Conservation (phyloP, 30 jellyfish, hydroid and myxozoan species). For the Euphysa ruthae region DNA sequence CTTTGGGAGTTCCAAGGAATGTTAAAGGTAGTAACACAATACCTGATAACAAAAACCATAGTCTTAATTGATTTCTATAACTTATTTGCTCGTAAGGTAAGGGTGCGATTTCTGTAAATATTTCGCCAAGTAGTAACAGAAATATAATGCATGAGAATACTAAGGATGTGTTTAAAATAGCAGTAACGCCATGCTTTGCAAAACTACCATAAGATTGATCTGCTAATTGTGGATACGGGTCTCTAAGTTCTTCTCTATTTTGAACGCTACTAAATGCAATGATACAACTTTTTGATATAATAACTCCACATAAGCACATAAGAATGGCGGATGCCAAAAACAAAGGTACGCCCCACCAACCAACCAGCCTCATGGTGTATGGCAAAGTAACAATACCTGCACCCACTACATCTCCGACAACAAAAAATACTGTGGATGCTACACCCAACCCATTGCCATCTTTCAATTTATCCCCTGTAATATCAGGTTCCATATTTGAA, state of each 20-base stretch:
- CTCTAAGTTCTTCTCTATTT: slow-evolving; percentile 80
- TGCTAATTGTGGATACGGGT: slow-evolving; percentile 87
- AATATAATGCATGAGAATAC: slow-evolving; percentile 65
- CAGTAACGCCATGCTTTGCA: slow-evolving; percentile 65
- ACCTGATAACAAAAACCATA: slow-evolving; percentile 86
- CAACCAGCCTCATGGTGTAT: slow-evolving; percentile 82
- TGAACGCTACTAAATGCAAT: slow-evolving; percentile 47
- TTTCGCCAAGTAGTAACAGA: slow-evolving; percentile 77
- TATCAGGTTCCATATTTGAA: too few species aligned
- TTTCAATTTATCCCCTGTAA: too few species aligned
- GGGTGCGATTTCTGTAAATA: slow-evolving; percentile 66
- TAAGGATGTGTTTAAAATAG: slow-evolving; percentile 50
- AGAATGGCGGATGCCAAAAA: slow-evolving; percentile 56
- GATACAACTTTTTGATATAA: slow-evolving; percentile 74
- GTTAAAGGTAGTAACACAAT: slow-evolving; percentile 80
- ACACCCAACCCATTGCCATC: slow-evolving; percentile 68
- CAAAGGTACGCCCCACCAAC: slow-evolving; percentile 77
- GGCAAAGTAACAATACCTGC: slow-evolving; percentile 97
- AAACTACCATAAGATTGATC: slow-evolving; percentile 79
- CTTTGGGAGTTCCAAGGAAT: slow-evolving; percentile 92
- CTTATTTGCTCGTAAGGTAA: slow-evolving; percentile 47
- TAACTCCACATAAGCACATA: slow-evolving; percentile 78
- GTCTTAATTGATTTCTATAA: slow-evolving; percentile 60
- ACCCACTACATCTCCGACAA: slow-evolving; percentile 93
- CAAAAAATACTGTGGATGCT: slow-evolving; percentile 70